Evolutionary conservation across 1,140 invertebrate genomes (phyloP), one percentile per base, ranked within the genome.

Genomic region (Pseudoatta argentina): DNA sequence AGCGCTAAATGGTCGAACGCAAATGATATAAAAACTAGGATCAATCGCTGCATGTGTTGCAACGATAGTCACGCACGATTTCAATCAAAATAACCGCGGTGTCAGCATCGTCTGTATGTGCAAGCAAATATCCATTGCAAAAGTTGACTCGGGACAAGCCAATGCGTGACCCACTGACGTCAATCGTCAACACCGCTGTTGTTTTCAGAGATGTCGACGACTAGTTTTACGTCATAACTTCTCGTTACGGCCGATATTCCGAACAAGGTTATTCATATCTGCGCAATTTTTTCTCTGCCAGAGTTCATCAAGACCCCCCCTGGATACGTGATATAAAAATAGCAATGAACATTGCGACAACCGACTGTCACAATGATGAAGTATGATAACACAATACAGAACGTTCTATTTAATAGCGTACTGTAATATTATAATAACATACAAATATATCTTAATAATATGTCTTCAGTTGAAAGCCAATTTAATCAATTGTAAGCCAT

Each of bases 71-170:
- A 83, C 69, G 79, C 67, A 48, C 79, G 72, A 83, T 83, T 83
- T 83, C 79, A 34, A 55, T 83, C 79, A 83, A 83, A 83, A 83
- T 83, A 83, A 82, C 69, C 53, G 12, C 69, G n/a, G 27, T 75
- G 39, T 73, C 69, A 55, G 34, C 53, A 18, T 24, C 73, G 79
- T 82, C 78, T 18, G 77, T 27, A 61, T n/a, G 6, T 1, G 30
- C 77, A 51, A 61, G 72, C 69, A 27, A 83, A 73, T 83, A 83
- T 83, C 39, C 79, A 51, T 75, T 83, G 39, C 55, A 83, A 83
- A 83, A 83, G 55, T 83, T 75, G 69, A 75, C 55, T 75, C 55
- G 55, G 55, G n/a, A 73, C 69, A 73, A 83, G 24, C 79, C 67
- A 69, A 81, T 63, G 39, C 39, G 51, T 75, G 53, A 75, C 55